Conservation (phyloP, 2,797 vertebrate species). For the Fundulus diaphanus region DNA sequence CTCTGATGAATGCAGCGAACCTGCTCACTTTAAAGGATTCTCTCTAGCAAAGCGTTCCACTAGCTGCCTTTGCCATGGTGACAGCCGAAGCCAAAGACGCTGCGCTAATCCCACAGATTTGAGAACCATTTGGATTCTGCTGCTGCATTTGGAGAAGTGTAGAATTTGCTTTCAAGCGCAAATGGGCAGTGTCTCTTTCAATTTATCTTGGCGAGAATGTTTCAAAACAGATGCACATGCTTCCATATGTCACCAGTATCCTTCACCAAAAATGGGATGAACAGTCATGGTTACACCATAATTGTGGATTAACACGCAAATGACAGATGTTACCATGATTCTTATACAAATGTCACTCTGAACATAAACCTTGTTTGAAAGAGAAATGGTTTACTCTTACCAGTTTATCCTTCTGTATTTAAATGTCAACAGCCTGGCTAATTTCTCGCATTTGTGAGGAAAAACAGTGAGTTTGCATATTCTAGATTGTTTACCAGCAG, state of each 20-base stretch:
- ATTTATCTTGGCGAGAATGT: slow-evolving; percentile 6
- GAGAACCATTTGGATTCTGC: slow-evolving; percentile 58
- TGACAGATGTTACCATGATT: slow-evolving; percentile 30
- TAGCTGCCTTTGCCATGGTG: slow-evolving; percentile 75
- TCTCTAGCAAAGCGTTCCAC: slow-evolving; percentile 61
- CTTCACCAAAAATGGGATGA: background rate
- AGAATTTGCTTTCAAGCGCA: slow-evolving; percentile 45
- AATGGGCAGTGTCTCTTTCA: slow-evolving; percentile 12
- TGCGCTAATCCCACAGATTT: slow-evolving; percentile 70
- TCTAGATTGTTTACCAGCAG: slow-evolving; percentile 33
- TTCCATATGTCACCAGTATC: slow-evolving; percentile 1
- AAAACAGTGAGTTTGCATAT: slow-evolving; percentile 19
- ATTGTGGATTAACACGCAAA: slow-evolving; percentile 3
- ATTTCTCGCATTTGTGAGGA: slow-evolving; percentile 7
- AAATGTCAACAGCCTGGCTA: slow-evolving; percentile 1
- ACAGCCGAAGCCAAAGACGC: slow-evolving; percentile 74
- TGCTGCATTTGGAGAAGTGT: slow-evolving; percentile 40
- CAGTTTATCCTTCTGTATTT: slow-evolving; percentile 11
- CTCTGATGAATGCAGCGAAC: slow-evolving; percentile 57
- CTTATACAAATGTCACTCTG: slow-evolving; percentile 26
- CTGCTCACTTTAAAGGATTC: slow-evolving; percentile 47
- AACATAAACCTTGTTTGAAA: background rate
- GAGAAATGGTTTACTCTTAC: slow-evolving; percentile 9
- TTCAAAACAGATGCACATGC: slow-evolving; percentile 30
- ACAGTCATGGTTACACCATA: background rate